Evolutionary conservation across 2,888 invertebrate species (phyloP).

Genomic region (Prosapia bicincta): DNA sequence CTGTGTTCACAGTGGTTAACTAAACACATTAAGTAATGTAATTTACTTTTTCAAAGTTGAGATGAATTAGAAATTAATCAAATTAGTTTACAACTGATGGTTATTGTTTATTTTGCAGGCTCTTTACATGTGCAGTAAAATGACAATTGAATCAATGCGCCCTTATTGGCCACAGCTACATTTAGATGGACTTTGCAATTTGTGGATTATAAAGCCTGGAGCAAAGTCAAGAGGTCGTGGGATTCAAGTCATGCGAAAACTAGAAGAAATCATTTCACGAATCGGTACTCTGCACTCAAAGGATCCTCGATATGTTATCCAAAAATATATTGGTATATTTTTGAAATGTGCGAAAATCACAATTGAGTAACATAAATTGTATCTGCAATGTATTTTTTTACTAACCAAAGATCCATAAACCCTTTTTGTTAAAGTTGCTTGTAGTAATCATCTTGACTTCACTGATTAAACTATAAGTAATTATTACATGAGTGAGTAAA

Average conservation of each 20-base stretch:
- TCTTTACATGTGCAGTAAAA: slow-evolving; percentile 38
- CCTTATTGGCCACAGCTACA: slow-evolving; percentile 39
- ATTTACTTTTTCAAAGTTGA: no score
- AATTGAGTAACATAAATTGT: background rate
- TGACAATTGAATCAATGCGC: slow-evolving; percentile 36
- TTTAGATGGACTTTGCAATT: slow-evolving; percentile 50
- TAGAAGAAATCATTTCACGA: slow-evolving; percentile 48
- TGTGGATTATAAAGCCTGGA: slow-evolving; percentile 57
- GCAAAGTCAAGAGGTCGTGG: slow-evolving; percentile 55
- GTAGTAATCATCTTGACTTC: no score
- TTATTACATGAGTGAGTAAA: no score
- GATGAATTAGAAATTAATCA: slow-evolving; percentile 1
- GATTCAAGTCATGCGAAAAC: slow-evolving; percentile 49
- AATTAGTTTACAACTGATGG: background rate
- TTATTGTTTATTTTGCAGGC: slow-evolving; percentile 37
- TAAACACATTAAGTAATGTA: no score
- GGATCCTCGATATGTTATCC: slow-evolving; percentile 49
- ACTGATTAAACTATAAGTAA: no score
- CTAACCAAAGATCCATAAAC: background rate
- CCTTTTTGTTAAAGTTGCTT: no score
- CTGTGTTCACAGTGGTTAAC: no score
- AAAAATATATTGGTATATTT: slow-evolving; percentile 53
- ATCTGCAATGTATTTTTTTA: no score
- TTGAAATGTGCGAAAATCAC: background rate
- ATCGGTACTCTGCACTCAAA: slow-evolving; percentile 36